Base-by-base conservation (phyloP, 2,888 invertebrate species). In the Matsumyia berberina region DNA sequence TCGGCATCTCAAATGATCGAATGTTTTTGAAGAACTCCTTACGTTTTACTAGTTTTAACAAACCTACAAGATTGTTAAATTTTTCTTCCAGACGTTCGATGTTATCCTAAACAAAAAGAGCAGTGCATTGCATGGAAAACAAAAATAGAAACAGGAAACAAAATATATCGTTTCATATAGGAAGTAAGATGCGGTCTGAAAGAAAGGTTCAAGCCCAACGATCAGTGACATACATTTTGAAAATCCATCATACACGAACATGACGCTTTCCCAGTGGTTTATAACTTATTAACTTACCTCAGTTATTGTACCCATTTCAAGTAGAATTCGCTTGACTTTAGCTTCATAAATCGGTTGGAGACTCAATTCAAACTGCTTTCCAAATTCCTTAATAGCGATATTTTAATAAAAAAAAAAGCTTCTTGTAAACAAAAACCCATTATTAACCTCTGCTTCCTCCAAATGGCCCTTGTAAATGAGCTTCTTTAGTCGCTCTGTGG, bases 271-370 rank as follows among this genome's bases (percentile, higher is more conserved):
- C 1, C 7, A 39, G 11, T 9, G 4, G 1, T 11, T 46, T 29
- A 9, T 7, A 7, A 9, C 5, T 0, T 51, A 11, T 35, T n/a
- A 62, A 69, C 85, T 78, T 87, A 89, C 89, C 73, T 88, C 87
- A 29, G 87, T 88, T 5, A 87, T 82, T 35, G 86, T 87, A 44
- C 87, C 88, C 35, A 92, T 87, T 51, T 90, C 89, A 0, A 89
- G 19, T 1, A 92, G 86, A 19, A 90, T 88, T 51, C 87, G 88
- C 70, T 89, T 91, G 1, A 90, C 89, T 86, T 89, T 91, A n/a
- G 91, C 91, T 85, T 92, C 90, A 70, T 89, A 90, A 29, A 92
- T 89, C 1, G 91, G 91, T 79, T 92, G 91, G 31, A 91, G 81
- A 60, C 90, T 90, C 29, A 92, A 86, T 44, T 91, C 90, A 60